Conservation (phyloP, 2,113 vertebrate species). For the Dolichallabes microphthalmus region DNA sequence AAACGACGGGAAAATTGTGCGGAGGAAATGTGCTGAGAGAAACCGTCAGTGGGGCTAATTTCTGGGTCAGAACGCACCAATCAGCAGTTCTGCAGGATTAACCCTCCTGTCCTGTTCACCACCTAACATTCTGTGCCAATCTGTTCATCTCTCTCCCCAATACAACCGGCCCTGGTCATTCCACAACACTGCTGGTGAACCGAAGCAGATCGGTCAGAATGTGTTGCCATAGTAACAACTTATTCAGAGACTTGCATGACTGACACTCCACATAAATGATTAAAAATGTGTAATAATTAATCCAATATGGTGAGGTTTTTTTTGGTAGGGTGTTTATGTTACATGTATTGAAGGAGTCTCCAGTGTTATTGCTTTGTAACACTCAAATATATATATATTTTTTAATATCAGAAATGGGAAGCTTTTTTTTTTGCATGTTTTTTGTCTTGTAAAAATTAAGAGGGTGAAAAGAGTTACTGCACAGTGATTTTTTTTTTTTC, state of each 20-base stretch:
- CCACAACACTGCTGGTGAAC: neutral
- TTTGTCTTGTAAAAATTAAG: no score
- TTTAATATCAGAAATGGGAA: no score
- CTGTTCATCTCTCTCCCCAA: neutral
- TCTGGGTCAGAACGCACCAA: neutral
- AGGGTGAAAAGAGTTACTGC: no score
- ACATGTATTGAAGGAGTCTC: neutral
- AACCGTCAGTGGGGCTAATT: neutral
- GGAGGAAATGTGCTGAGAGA: neutral
- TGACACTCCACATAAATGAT: neutral
- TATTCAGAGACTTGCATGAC: neutral
- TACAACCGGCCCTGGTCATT: neutral
- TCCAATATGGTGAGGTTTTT: neutral
- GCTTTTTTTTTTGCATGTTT: no score
- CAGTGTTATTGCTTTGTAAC: neutral
- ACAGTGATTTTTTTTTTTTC: no score
- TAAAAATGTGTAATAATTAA: neutral
- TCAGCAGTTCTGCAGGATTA: constrained; percentile 1
- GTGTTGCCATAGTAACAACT: neutral
- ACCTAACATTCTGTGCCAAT: constrained; percentile 8
- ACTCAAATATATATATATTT: neutral
- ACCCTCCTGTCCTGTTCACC: neutral
- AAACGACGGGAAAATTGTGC: neutral
- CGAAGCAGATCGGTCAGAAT: neutral
- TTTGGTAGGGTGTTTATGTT: neutral